Base-by-base conservation (phyloP, 2,113 vertebrate species). In the Bubo blakistoni region DNA sequence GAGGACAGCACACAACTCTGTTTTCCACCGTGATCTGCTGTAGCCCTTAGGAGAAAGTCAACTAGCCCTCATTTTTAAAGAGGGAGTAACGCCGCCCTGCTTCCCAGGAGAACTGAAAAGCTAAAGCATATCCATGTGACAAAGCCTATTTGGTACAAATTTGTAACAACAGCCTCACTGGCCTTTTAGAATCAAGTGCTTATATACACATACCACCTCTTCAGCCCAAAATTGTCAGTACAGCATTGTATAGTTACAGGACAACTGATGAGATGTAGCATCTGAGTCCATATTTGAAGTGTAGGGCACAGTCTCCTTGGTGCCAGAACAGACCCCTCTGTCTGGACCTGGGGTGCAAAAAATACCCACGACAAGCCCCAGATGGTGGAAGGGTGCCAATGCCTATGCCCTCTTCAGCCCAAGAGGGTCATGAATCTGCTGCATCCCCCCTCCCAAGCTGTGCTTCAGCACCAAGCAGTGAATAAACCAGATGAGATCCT, bases 361-460 rank as follows among this genome's bases (percentile, higher is more conserved):
- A 20, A 40, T 3, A 5, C 2, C 49, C 4, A 2, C 14, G 8
- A 12, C 29, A 59, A 80, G 26, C 29, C 29, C 19, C n/a, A 17
- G 11, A 18, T 7, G 2, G 16, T 16, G 9, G 44, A 77, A 66
- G 20, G 10, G 4, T 24, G 49, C 70, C 10, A 42, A 40, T 1
- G 1, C 12, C 18, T 8, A 52, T 0, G 1, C 9, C 32, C 8
- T 18, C 49, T 36, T 66, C 26, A 21, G 27, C 5, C 36, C 9
- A 26, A 40, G 7, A 52, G 1, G 1, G 1, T 7, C 2, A 0
- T 9, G 6, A 73, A 47, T 19, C 34, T 4, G 0, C 5, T 20
- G 27, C 51, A 85, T 21, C 1, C 7, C 8, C 19, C 15, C 20
- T 69, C 34, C 21, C 36, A 73, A 2, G 40, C 10, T 79, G 22